phyloP scores from a whole-genome alignment of 2,113 vertebrate genomes.

The Panthera leo region DNA sequence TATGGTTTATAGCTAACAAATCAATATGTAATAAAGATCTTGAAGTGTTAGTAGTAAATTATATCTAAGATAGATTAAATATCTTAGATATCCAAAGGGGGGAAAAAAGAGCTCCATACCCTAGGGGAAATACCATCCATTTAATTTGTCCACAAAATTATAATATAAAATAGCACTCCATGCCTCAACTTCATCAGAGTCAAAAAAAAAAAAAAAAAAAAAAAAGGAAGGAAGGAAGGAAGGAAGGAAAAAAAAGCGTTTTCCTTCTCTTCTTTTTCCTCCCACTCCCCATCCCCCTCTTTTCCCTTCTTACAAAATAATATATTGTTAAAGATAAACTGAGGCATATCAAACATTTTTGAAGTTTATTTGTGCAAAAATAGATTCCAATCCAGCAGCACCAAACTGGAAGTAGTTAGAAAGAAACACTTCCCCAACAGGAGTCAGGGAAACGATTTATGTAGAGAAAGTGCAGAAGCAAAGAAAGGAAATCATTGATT shows the following conservation, averaged over 20 bases:
- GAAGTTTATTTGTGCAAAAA: not conserved
- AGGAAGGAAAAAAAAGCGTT: not conserved
- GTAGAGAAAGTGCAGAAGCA: not conserved
- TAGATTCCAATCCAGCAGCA: not conserved
- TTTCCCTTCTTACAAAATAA: not conserved
- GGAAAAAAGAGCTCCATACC: not conserved
- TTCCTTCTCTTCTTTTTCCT: not conserved
- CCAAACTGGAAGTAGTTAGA: not conserved
- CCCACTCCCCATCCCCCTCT: not conserved
- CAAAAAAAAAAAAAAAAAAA: not conserved
- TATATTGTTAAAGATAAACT: not conserved
- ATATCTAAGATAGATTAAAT: not conserved
- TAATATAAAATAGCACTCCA: not conserved
- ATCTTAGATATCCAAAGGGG: not conserved
- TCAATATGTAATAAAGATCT: not conserved
- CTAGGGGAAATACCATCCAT: not conserved
- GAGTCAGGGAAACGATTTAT: not conserved
- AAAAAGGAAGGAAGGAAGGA: no score
- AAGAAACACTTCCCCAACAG: not conserved
- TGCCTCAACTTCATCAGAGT: not conserved
- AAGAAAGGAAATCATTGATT: not conserved
- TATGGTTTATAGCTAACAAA: not conserved
- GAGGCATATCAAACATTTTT: not conserved
- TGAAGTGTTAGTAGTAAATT: conserved; percentile 31
- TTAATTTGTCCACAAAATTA: not conserved